Evolutionary conservation across 1,140 invertebrate genomes (phyloP), one percentile per base, ranked within the genome.

Genomic region (Phymastichus coffea): DNA sequence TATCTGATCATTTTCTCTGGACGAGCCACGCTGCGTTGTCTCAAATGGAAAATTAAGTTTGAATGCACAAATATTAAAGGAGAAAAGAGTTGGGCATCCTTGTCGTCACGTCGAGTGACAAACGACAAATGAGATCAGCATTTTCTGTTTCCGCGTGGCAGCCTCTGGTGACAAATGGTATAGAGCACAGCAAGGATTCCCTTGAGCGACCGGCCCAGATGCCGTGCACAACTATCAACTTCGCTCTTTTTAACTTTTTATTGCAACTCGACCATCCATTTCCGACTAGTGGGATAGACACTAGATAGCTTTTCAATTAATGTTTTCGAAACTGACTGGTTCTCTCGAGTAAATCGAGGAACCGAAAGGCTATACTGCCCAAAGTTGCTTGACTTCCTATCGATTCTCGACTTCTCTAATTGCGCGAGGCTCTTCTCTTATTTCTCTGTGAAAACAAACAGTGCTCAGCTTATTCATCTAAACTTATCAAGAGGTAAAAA

Each of bases 41-140:
- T 47, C 14, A 38, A 47, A 57, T 57, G 30, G 47, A 58, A 58
- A 58, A 58, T 58, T 49, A 51, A 59, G 57, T 49, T 59, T 10
- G 28, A 53, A 46, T 53, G 49, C 53, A 33, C 28, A 53, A 59
- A 57, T 41, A 49, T 41, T 30, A 49, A 49, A 33, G 28, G 28
- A 12, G 28, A 12, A 33, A 33, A 33, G 6, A 33, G 28, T 33
- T 33, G 28, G 28, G 12, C 6, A 33, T 33, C 28, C n/a, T n/a
- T n/a, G n/a, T n/a, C n/a, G 22, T 51, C 22, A 19, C 8, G n/a
- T 20, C 23, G 17, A 46, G 33, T 59, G 41, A 47, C 30, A 47
- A 44, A 53, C 28, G 49, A 59, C 30, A 47, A 59, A 59, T 59
- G 57, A 59, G 46, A 52, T 38, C 26, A 26, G 56, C 37, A 17